phyloP scores from a whole-genome alignment of 2,888 invertebrate species.

The Nesidiocoris tenuis region DNA sequence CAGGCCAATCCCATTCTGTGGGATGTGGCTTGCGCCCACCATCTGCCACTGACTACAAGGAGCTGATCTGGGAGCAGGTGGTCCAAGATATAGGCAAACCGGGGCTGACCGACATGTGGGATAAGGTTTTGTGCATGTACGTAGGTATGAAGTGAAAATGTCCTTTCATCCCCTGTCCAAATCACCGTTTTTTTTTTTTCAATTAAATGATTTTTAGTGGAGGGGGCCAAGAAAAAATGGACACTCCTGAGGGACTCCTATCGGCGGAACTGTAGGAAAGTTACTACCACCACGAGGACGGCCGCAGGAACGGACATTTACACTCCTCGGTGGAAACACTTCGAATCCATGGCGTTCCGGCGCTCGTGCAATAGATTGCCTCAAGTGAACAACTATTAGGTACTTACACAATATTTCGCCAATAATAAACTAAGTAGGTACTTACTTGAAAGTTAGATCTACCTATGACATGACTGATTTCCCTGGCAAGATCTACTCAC shows the following conservation, averaged over 20 bases:
- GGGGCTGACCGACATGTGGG: neutral
- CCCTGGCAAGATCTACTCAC: too few relatives aligned
- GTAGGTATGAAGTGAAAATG: too few relatives aligned
- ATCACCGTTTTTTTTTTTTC: too few relatives aligned
- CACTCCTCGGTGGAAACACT: neutral
- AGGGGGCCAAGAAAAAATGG: neutral
- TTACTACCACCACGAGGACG: neutral
- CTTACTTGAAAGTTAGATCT: too few relatives aligned
- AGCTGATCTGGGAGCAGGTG: neutral
- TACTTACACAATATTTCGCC: too few relatives aligned
- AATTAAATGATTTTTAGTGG: neutral
- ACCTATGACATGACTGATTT: too few relatives aligned
- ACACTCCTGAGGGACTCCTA: neutral
- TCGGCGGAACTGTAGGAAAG: neutral
- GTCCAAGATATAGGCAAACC: neutral
- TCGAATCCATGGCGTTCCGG: neutral
- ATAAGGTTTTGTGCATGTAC: too few relatives aligned
- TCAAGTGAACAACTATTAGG: too few relatives aligned
- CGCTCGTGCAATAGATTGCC: too few relatives aligned
- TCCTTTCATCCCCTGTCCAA: too few relatives aligned
- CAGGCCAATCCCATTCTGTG: neutral
- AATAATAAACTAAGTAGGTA: too few relatives aligned
- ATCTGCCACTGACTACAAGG: neutral
- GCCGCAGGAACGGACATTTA: neutral
- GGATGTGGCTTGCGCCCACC: neutral